A percentile compares a stretch with the other conserved stretches of the same genome.
Conservation (phyloP, 2,797 vertebrate species). For the Gymnopithys bicolor region DNA sequence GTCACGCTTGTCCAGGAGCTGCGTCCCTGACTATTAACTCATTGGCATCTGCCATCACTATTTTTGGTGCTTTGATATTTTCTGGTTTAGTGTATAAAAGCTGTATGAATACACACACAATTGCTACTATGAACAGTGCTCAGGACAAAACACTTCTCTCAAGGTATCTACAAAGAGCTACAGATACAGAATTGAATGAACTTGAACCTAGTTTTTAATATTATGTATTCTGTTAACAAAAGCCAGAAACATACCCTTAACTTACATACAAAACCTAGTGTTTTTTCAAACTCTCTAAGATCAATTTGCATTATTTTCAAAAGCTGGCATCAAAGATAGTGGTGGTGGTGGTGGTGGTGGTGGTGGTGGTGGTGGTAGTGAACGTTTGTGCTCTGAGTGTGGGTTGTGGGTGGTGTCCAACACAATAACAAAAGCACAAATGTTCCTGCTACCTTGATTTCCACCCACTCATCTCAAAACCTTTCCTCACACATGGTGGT, state of each 20-base stretch:
- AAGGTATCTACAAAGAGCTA: neutral
- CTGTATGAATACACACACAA: constrained; percentile 3
- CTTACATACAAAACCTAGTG: neutral
- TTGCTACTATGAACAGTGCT: neutral
- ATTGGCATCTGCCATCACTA: constrained; percentile 19
- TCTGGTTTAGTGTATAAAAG: constrained; percentile 19
- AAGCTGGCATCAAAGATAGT: neutral
- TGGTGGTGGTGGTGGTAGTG: neutral
- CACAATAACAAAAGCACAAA: neutral
- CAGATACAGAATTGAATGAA: neutral
- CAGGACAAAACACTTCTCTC: constrained; percentile 9
- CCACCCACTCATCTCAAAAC: neutral
- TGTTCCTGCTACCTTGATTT: neutral
- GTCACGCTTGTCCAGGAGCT: constrained; percentile 45
- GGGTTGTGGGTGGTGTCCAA: neutral
- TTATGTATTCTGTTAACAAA: neutral
- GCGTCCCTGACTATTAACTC: constrained; percentile 52
- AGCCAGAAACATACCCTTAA: neutral
- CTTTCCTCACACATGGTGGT: neutral
- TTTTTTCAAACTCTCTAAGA: neutral
- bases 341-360: neutral
- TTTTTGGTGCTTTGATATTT: constrained; percentile 51
- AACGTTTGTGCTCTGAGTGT: neutral
- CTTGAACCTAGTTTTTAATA: neutral
- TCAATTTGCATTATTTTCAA: neutral